Percentiles rank a stretch among this genome's conserved stretches.
These are phyloP conservation scores for Cuculus canorus DNA, from an alignment of 2,797 vertebrate genomes.

Conservation along the genomic window DNA sequence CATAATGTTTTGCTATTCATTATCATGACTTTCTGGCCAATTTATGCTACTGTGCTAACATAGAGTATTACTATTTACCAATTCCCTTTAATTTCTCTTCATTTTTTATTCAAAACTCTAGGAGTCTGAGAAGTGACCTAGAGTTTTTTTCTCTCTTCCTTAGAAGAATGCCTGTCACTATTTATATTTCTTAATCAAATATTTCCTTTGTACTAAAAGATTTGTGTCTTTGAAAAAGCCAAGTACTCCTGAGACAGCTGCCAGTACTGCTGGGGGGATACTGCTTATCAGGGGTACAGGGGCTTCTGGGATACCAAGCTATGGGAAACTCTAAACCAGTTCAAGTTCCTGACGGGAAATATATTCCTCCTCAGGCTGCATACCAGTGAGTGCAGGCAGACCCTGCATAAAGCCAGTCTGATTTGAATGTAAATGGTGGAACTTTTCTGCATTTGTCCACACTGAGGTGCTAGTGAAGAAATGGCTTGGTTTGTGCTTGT, in stretches of 20 bases:
- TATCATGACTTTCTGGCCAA: neutral
- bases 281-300: neutral
- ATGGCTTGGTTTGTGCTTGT: neutral
- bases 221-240: neutral
- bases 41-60: neutral
- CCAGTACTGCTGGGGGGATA: neutral
- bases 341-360: neutral
- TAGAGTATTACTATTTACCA: neutral
- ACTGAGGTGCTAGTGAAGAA: conserved; percentile 51
- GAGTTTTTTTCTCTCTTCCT: neutral
- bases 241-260: neutral
- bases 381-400: neutral
- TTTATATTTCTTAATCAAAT: neutral
- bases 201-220: neutral
- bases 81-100: neutral
- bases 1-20: neutral
- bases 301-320: neutral
- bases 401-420: neutral
- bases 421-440: neutral
- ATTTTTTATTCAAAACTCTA: neutral
- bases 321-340: neutral
- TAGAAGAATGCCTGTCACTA: neutral
- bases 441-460: conserved; percentile 17
- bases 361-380: neutral
- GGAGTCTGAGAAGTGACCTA: neutral